Evolutionary conservation across 2,113 vertebrate genomes (phyloP).

Genomic region (Lepidothrix coronata): DNA sequence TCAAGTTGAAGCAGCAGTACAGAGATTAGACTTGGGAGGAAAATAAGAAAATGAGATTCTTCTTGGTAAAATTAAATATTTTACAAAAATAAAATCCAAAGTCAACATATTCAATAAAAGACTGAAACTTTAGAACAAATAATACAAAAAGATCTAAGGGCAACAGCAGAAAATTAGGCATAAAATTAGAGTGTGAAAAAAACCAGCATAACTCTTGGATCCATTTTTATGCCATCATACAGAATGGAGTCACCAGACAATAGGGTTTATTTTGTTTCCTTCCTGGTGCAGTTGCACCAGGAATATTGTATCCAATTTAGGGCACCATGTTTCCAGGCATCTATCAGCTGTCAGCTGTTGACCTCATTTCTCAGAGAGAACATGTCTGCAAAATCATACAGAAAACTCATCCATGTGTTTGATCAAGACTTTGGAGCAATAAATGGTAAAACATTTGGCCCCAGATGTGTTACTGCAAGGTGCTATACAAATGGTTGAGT

Average conservation of each 20-base stretch:
- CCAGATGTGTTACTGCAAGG: neutral
- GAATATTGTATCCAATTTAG: neutral
- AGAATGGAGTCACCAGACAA: neutral
- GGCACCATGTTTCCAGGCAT: neutral
- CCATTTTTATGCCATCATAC: neutral
- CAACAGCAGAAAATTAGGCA: neutral
- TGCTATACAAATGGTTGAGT: neutral
- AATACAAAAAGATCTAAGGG: neutral
- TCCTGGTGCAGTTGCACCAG: neutral
- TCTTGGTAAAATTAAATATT: slow-evolving; percentile 28
- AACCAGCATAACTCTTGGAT: neutral
- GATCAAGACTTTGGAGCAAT: neutral
- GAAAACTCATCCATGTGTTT: neutral
- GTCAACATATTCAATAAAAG: neutral
- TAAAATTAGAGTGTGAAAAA: neutral
- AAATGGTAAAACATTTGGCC: neutral
- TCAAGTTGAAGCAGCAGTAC: slow-evolving; percentile 10
- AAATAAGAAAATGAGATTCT: slow-evolving; percentile 27
- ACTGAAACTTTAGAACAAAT: neutral
- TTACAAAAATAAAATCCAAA: neutral
- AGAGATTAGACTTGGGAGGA: slow-evolving; percentile 11
- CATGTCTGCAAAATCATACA: neutral
- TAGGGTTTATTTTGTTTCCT: neutral
- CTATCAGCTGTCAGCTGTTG: neutral
- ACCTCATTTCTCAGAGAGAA: neutral